Conservation (phyloP, 2,113 vertebrate genomes). For the Paralichthys olivaceus region DNA sequence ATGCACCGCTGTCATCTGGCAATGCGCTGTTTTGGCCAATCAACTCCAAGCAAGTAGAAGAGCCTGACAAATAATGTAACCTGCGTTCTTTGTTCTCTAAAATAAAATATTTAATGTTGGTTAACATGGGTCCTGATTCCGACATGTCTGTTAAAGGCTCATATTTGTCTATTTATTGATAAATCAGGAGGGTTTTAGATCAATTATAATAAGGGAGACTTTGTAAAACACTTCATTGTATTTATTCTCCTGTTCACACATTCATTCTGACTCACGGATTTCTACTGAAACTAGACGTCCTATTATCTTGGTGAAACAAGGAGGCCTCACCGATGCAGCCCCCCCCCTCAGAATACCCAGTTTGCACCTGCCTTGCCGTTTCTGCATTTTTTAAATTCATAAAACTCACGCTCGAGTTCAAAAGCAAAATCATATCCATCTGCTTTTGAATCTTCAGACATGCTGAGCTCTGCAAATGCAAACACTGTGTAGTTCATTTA, state of each 20-base stretch:
- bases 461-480: not conserved
- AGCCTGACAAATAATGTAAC: not conserved
- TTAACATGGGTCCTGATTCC: too few species aligned
- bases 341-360: not conserved
- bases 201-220: too few species aligned
- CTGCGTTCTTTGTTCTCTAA: too few species aligned
- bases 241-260: not conserved
- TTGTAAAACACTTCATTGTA: not conserved
- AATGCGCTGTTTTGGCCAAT: not conserved
- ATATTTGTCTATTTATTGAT: too few species aligned
- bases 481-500: slow-evolving; percentile 9
- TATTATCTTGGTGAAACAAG: not conserved
- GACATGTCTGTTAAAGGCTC: too few species aligned
- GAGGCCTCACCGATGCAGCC: not conserved
- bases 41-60: not conserved
- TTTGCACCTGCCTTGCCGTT: slow-evolving; percentile 14
- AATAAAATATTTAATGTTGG: too few species aligned
- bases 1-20: not conserved
- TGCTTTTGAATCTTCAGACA: not conserved
- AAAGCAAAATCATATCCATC: not conserved
- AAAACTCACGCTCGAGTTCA: not conserved
- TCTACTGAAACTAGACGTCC: slow-evolving; percentile 19
- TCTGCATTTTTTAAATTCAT: not conserved
- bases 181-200: too few species aligned
- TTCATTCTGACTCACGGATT: not conserved